Base-by-base conservation (phyloP, 2,113 vertebrate genomes). In the Hyperoodon ampullatus region DNA sequence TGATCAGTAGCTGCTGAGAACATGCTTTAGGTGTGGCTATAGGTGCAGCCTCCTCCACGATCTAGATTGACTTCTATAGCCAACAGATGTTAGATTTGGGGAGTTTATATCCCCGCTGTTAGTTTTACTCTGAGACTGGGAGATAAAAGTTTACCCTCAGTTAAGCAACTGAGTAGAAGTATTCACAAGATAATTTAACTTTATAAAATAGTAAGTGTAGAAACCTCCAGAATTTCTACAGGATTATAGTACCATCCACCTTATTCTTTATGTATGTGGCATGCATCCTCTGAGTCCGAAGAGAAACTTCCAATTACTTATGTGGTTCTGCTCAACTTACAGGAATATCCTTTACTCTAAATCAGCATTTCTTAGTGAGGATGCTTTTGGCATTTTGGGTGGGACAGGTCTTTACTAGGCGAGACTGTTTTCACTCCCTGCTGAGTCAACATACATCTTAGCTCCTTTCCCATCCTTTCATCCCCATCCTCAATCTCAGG, bases 141-240 rank as follows among this genome's bases (percentile, higher is more conserved):
- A 77, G 81, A 82, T 66, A 60, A 88, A 94, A 94, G 74, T 80
- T 90, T 83, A 95, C 15, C 23, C 55, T 90, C 78, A 77, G 77
- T 63, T 84, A 94, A 83, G 21, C 66, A 93, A 82, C 53, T 72
- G 5, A 88, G 47, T 93, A 87, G 95, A 91, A 82, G 15, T 50
- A 81, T 23, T 55, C 72, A 80, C 18, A 77, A 94, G 96, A 71
- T 77, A 39, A 85, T 87, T 90, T 47, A 44, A 85, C 82, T 90
- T 47, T 92, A 93, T 77, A 91, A 95, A 96, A 47, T 2, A 90
- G 5, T n/a, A 90, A 83, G 6, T 82, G 13, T 65, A 82, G 70
- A 90, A 68, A 70, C 35, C n/a, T 63, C 42, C 44, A 92, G 39
- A 88, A 85, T 85, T 71, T 86, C 61, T 71, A 83, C 15, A 94